Evolutionary conservation across 2,888 invertebrate genomes (phyloP), one percentile per base, ranked within the genome.

Genomic region (Athalia circularis): DNA sequence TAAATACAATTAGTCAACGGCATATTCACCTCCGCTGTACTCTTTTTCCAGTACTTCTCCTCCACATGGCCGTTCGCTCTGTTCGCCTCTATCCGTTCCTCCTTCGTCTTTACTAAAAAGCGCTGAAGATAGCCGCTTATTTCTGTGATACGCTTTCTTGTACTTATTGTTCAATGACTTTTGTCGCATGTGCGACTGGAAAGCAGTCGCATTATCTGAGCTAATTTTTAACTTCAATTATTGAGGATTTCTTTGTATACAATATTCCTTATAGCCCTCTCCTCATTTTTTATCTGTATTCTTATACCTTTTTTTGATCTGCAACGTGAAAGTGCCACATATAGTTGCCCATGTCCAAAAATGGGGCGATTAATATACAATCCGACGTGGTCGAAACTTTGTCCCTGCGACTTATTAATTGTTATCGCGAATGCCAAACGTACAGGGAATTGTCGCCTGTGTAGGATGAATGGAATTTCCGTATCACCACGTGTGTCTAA

Each of bases 261-360:
- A 5, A 77, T 50, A 65, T 79, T 79, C n/a, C 77, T 62, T 15
- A 72, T 79, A 72, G 50, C 43, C 7, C 52, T 50, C 57, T 48
- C 9, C 54, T 52, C 29, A 45, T 45, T 59, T 57, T 47, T 29
- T 29, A 74, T 50, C 48, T 9, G 77, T 13, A 79, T 48, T 72
- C 74, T 77, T 15, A 77, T 61, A 68, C 77, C 70, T 59, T 72
- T 65, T 65, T 45, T 65, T 11, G 11, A 57, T 45, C 79, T 64
- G 43, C 77, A 79, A 11, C 80, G 59, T 52, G 79, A 79, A 43
- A 68, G 54, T 43, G 76, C 80, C 13, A 81, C 80, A 59, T 81
- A 80, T 8, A 81, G 62, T 47, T 82, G 80, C 29, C 80, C 81
- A 64, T 82, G 80, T 54, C 76, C 77, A 75, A 81, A 81, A 45